Base-by-base conservation (phyloP, 2,797 vertebrate species). In the Spondyliosoma cantharus region DNA sequence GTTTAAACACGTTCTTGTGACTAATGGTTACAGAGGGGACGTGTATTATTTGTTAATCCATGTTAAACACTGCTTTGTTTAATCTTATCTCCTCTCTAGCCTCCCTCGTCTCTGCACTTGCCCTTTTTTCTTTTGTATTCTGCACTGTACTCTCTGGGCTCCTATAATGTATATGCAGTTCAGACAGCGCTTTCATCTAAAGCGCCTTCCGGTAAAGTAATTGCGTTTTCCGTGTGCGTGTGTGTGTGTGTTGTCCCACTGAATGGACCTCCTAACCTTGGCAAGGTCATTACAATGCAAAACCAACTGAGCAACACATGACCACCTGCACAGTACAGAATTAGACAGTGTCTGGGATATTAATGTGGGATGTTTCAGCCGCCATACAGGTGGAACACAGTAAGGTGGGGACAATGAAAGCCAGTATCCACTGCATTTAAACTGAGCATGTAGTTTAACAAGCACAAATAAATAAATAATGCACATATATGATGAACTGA, bases 241-340 rank as follows among this genome's bases (percentile, higher is more conserved):
- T 77, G 62, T 50, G 25, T n/a, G 24, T 7, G 16, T 77, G 62
- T 63, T 15, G 77, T 56, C 62, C n/a, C 29, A 9, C 43, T 83
- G 76, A 87, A 81, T 80, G 76, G 61, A 84, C 76, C 37, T 57
- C 56, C 67, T 82, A 70, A 85, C 84, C 77, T 89, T 84, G 81
- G 46, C 80, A 89, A 87, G 88, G 88, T 87, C 89, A 82, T 70
- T 42, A 53, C 42, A 20, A 76, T 73, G 71, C 71, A 76, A 73
- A 76, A 71, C 49, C 46, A 24, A 49, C 61, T 17, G 46, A 76
- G 77, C 64, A 20, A 9, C 57, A 71, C 65, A 42, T 32, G 84
- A 76, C 73, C 82, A 86, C 75, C 84, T 80, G 83, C 71, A 46
- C 16, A 0, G 48, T 17, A 17, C 14, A 61, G 46, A 50, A 59